phyloP scores from a whole-genome alignment of 2,797 vertebrate genomes.

The Sebastes cheni region DNA sequence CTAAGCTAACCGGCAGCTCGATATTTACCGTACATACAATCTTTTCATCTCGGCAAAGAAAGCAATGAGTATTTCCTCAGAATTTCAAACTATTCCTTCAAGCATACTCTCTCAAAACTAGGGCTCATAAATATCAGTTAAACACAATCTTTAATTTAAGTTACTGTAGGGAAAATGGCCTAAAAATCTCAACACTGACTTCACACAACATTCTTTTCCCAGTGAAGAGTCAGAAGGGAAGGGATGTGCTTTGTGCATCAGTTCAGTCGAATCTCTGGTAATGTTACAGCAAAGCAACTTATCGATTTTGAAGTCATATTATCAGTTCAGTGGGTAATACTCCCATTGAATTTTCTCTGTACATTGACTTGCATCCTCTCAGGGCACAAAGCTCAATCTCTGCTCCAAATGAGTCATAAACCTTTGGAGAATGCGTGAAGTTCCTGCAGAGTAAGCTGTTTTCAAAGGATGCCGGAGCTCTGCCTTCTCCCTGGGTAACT shows the following conservation, averaged over 20 bases:
- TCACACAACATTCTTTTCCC: neutral
- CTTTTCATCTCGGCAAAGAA: neutral
- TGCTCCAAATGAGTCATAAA: constrained; percentile 72
- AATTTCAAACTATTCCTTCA: neutral
- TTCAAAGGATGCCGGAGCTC: constrained; percentile 62
- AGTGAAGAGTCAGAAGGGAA: neutral
- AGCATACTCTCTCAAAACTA: neutral
- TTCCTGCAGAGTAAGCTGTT: constrained; percentile 77
- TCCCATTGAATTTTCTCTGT: constrained; percentile 40
- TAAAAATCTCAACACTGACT: neutral
- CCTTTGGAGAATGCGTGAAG: constrained; percentile 55
- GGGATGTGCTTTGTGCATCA: constrained; percentile 16
- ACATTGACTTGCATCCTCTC: constrained; percentile 53
- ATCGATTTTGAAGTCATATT: constrained; percentile 53
- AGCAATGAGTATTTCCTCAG: neutral
- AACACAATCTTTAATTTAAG: neutral
- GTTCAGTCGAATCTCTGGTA: constrained; percentile 9
- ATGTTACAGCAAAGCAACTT: constrained; percentile 7
- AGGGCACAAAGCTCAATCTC: constrained; percentile 53
- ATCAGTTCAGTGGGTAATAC: constrained; percentile 40
- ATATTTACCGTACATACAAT: neutral
- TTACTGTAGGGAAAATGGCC: neutral
- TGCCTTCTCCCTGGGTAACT: constrained; percentile 58
- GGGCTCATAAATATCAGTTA: neutral
- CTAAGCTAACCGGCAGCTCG: neutral